Evolutionary conservation across 2,113 vertebrate genomes (phyloP).

Genomic region (Vanacampus margaritifer): DNA sequence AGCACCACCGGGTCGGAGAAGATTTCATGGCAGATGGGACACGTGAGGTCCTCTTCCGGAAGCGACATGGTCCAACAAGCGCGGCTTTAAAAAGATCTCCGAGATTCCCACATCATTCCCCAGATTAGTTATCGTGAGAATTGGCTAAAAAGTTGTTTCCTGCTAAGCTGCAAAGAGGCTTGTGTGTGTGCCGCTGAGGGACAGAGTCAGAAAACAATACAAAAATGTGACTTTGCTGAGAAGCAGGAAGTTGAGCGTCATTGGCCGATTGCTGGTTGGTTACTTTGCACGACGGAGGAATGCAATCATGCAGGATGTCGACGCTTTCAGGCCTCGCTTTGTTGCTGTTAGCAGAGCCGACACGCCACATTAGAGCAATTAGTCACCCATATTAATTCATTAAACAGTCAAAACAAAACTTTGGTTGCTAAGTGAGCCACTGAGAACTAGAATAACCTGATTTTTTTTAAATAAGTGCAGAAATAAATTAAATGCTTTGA

Average conservation of each 20-base stretch:
- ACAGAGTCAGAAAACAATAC: constrained; percentile 21
- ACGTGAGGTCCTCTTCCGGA: constrained; percentile 66
- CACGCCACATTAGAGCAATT: background rate
- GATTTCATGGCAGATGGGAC: constrained; percentile 69
- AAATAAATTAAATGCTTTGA: background rate
- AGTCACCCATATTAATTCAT: background rate
- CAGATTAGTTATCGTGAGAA: background rate
- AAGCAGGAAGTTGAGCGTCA: constrained; percentile 64
- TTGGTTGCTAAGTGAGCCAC: background rate
- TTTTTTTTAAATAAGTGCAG: background rate
- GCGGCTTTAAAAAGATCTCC: background rate
- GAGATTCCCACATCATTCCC: background rate
- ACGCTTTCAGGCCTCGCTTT: background rate
- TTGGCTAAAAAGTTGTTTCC: background rate
- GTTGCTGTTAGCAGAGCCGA: background rate
- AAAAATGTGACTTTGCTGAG: constrained; percentile 22
- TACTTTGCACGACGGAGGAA: constrained; percentile 38
- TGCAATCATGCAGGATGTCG: constrained; percentile 44
- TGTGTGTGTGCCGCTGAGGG: constrained; percentile 30
- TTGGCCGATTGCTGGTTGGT: constrained; percentile 39
- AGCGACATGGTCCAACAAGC: constrained; percentile 54
- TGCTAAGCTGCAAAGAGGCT: background rate
- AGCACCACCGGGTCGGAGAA: constrained; percentile 62
- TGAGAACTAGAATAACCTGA: background rate
- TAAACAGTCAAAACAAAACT: background rate